Evolutionary conservation across 2,113 vertebrate genomes (phyloP), one percentile per base, ranked within the genome.

Genomic region (Ptyas mucosa): DNA sequence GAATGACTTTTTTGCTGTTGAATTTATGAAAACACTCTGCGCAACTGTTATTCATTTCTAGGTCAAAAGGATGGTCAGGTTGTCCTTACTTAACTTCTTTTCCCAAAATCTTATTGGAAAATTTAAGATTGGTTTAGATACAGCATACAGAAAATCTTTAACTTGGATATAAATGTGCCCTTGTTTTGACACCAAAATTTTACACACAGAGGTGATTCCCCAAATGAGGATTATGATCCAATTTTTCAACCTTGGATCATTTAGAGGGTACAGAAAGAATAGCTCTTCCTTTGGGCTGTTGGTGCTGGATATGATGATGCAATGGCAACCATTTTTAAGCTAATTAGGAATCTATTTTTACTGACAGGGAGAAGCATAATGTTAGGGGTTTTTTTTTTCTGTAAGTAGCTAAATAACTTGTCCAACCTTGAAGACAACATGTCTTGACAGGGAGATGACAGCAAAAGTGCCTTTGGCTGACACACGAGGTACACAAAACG

Each of bases 1-100:
- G 18, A 89, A 93, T 94, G 8, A 55, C 92, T 94, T 94, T 91
- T 95, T 92, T 53, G 26, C 34, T 11, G 6, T 95, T 94, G 43
- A 54, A 39, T 75, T 20, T 3, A 92, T 92, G 87, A 92, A 92
- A 92, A 87, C 4, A 0, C 21, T 7, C 51, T 89, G 88, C 61
- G 93, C 93, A 29, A 94, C 23, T 51, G 95, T 81, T 94, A 93
- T 39, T 15, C 1, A 86, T 57, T 91, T 88, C 3, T 34, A 53
- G 57, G 55, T 86, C 85, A 52, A 26, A 87, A 61, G 91, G 23
- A 46, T 15, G 29, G 69, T 87, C 43, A 51, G 23, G 51, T 6
- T 24, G 18, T 61, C 43, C 85, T 52, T 58, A 46, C 8, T 34
- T 51, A 49, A 51, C 14, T 24, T 24, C 7, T 61, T 9, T 85